These are phyloP conservation scores for Chaunax sp. DNA, from an alignment of 2,797 vertebrate species.

Conservation along the genomic window DNA sequence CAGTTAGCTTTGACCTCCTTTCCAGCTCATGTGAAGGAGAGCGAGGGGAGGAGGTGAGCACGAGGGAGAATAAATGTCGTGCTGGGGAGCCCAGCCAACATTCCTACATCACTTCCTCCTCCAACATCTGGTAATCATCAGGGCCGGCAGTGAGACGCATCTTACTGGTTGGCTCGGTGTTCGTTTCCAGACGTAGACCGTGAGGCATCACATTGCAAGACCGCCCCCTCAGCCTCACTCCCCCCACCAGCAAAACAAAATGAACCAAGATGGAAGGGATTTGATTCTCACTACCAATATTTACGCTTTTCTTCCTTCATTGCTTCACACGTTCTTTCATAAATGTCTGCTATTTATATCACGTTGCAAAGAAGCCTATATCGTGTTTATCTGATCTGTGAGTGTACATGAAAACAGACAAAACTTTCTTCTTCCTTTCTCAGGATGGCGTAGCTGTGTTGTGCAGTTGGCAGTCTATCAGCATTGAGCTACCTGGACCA, in stretches of 20 bases:
- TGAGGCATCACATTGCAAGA: constrained; percentile 50
- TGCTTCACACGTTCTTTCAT: background rate
- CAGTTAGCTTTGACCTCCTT: constrained; percentile 77
- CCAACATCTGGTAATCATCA: constrained; percentile 83
- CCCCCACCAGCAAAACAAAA: constrained; percentile 43
- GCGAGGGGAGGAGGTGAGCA: constrained; percentile 43
- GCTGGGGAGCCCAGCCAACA: constrained; percentile 73
- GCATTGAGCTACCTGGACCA: constrained; percentile 69
- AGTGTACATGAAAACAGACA: constrained; percentile 1
- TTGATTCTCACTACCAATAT: constrained; percentile 14
- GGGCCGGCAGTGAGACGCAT: constrained; percentile 56
- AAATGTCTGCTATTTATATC: background rate
- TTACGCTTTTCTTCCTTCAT: constrained; percentile 8
- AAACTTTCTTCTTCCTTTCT: constrained; percentile 12
- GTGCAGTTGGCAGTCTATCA: constrained; percentile 49
- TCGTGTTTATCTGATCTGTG: background rate
- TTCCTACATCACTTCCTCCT: constrained; percentile 82
- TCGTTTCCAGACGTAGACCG: constrained; percentile 47
- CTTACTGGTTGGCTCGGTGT: constrained; percentile 48
- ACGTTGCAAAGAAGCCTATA: background rate
- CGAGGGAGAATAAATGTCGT: constrained; percentile 72
- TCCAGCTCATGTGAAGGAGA: constrained; percentile 63
- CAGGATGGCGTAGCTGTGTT: constrained; percentile 73
- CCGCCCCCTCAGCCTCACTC: constrained; percentile 53
- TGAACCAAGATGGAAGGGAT: constrained; percentile 37